Conservation (phyloP, 64 coral and sea anemone genomes). For the Porites australiensis region DNA sequence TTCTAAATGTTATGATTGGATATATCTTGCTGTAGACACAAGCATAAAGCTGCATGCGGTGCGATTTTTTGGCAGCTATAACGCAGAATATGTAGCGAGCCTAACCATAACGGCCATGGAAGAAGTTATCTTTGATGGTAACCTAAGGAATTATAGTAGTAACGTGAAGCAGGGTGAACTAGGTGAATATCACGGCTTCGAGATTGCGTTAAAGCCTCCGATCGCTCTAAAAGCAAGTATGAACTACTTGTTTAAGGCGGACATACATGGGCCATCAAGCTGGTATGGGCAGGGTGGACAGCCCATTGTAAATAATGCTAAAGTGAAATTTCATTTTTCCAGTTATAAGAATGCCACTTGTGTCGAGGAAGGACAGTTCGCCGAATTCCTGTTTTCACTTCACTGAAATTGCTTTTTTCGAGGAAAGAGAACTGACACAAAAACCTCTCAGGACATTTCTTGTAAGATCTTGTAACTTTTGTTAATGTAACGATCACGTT, state of each 20-base stretch:
- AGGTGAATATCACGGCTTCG: not conserved
- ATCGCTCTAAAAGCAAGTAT: not conserved
- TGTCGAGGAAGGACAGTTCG: not conserved
- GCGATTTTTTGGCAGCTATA: constrained; percentile 20
- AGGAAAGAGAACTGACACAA: too few relatives aligned
- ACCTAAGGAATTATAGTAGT: not conserved
- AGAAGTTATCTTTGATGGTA: not conserved
- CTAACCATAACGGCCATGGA: not conserved
- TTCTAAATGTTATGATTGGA: not conserved
- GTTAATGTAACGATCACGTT: too few relatives aligned
- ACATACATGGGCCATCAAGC: not conserved
- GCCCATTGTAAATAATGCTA: not conserved
- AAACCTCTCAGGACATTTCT: too few relatives aligned
- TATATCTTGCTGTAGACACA: constrained; percentile 7
- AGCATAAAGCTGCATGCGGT: constrained; percentile 15
- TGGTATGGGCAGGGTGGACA: not conserved
- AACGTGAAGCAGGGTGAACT: not conserved
- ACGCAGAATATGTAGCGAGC: not conserved
- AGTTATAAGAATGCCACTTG: not conserved
- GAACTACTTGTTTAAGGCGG: not conserved
- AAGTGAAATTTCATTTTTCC: too few relatives aligned
- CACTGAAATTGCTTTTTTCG: too few relatives aligned
- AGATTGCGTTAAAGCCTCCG: not conserved
- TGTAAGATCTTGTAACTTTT: too few relatives aligned
- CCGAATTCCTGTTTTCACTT: not conserved